phyloP scores from a whole-genome alignment of 2,797 vertebrate species.

The Siniperca scherzeri region DNA sequence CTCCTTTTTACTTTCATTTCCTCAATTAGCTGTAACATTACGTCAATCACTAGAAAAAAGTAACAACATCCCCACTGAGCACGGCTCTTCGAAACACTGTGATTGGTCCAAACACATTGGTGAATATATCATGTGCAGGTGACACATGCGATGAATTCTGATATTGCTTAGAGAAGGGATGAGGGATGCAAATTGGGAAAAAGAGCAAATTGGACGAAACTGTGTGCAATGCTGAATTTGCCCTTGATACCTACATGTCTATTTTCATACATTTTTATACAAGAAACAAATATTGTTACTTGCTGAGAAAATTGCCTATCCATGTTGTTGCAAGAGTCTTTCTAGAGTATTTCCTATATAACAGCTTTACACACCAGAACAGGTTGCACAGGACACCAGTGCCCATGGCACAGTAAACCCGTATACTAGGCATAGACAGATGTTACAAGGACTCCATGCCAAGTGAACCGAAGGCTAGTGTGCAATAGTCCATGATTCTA shows the following conservation, averaged over 20 bases:
- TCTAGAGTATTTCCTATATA: not conserved
- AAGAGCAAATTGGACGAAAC: conserved; percentile 5
- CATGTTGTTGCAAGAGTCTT: conserved; percentile 9
- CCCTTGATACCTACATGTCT: not conserved
- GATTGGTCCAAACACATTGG: not conserved
- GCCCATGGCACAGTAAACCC: conserved; percentile 24
- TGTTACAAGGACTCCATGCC: conserved; percentile 38
- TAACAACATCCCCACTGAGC: not conserved
- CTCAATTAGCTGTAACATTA: not conserved
- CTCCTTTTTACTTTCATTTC: not conserved
- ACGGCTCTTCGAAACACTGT: not conserved
- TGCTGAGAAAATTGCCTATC: conserved; percentile 7
- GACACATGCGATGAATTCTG: conserved; percentile 16
- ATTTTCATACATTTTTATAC: conserved; percentile 11
- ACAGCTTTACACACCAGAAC: conserved; percentile 31
- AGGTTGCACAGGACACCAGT: conserved; percentile 11
- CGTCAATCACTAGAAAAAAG: conserved; percentile 1
- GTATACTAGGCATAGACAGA: conserved; percentile 27
- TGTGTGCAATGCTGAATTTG: conserved; percentile 8
- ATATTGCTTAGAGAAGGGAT: not conserved
- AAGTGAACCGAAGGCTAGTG: conserved; percentile 34
- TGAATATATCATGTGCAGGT: not conserved
- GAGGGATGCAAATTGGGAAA: conserved; percentile 3
- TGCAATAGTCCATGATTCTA: conserved; percentile 16
- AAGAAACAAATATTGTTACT: not conserved